Evolutionary conservation across 2,113 vertebrate genomes (phyloP).

Genomic region (Malurus elegans): DNA sequence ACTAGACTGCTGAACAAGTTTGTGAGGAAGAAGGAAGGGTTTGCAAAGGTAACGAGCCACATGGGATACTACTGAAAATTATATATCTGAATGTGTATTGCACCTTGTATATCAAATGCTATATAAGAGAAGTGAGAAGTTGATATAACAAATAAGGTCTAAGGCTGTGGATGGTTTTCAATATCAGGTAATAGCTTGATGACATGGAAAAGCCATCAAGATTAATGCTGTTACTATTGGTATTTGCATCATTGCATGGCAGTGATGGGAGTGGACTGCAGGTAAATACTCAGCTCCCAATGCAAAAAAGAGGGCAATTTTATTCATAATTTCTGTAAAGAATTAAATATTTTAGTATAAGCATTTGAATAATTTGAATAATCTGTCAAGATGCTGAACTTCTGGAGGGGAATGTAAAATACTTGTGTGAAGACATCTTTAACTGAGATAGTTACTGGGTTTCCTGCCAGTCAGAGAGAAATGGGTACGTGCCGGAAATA

Average conservation of each 20-base stretch:
- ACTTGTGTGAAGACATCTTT: neutral
- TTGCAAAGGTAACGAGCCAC: neutral
- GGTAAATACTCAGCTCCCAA: neutral
- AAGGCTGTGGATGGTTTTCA: rapidly evolving
- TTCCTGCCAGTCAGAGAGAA: neutral
- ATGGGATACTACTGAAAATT: neutral
- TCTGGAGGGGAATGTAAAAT: neutral
- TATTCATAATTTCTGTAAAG: neutral
- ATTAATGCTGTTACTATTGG: neutral
- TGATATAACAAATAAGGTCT: neutral
- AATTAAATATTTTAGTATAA: neutral
- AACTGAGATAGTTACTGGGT: neutral
- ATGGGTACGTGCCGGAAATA: neutral
- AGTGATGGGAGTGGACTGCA: neutral
- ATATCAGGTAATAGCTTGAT: neutral
- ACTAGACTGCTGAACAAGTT: neutral
- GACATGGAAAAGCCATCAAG: neutral
- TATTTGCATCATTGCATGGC: neutral
- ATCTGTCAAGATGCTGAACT: neutral
- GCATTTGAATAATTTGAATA: neutral
- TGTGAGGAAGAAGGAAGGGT: neutral
- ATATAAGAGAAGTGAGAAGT: neutral
- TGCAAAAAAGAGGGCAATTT: neutral
- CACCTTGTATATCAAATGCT: neutral
- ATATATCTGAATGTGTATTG: neutral